Evolutionary conservation across 2,113 vertebrate species (phyloP).

Genomic region (Heptranchias perlo): DNA sequence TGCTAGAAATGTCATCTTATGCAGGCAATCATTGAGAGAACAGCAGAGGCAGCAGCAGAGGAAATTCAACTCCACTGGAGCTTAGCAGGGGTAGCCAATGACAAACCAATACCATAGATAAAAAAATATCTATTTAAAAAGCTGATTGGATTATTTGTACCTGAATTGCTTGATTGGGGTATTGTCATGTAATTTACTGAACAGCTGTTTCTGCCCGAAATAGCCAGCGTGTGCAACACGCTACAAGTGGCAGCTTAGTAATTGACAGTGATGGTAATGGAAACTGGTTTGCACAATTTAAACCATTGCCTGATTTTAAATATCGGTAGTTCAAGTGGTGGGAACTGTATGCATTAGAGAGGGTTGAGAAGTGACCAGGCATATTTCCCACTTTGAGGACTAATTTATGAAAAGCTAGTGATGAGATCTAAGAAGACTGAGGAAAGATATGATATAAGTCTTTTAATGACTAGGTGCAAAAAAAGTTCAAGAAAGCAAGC

Average conservation of each 20-base stretch:
- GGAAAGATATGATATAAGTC: not conserved
- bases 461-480: not conserved
- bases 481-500: not conserved
- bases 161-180: not conserved
- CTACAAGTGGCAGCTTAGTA: not conserved
- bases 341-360: not conserved
- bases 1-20: too few species aligned
- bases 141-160: not conserved
- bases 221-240: not conserved
- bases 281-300: not conserved
- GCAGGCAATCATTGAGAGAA: not conserved
- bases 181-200: not conserved
- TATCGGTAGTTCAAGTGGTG: not conserved
- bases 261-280: not conserved
- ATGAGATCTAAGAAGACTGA: not conserved
- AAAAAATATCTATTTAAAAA: not conserved
- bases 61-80: not conserved
- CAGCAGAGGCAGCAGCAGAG: not conserved
- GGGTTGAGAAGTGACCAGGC: too few species aligned
- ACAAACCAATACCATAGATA: not conserved
- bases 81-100: not conserved
- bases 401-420: not conserved
- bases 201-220: not conserved
- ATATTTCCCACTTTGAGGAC: not conserved
- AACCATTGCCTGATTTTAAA: too few species aligned